Evolutionary conservation across 2,797 vertebrate species (phyloP).

Genomic region (Artibeus lituratus): DNA sequence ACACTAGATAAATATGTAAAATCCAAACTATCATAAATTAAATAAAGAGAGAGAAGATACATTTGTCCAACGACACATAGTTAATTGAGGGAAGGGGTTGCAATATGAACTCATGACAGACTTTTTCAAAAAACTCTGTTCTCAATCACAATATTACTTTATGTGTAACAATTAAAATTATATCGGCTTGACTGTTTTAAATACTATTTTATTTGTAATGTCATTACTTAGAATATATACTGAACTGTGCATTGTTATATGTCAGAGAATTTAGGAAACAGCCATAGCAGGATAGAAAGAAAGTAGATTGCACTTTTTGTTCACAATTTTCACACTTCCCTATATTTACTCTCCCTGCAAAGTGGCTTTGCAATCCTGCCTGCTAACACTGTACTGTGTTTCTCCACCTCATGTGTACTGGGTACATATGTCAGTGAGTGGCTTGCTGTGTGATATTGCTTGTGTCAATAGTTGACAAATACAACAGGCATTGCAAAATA

Average conservation of each 20-base stretch:
- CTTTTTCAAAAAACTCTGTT: not conserved
- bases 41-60: not conserved
- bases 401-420: not conserved
- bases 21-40: not conserved
- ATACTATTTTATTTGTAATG: not conserved
- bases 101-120: not conserved
- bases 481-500: not conserved
- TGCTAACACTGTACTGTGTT: not conserved
- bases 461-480: not conserved
- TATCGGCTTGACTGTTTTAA: not conserved
- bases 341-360: not conserved
- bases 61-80: not conserved
- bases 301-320: not conserved
- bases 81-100: not conserved
- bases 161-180: not conserved
- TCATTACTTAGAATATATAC: not conserved
- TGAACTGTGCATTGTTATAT: not conserved
- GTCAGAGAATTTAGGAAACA: not conserved
- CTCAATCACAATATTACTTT: not conserved
- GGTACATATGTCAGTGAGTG: not conserved
- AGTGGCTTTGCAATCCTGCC: not conserved
- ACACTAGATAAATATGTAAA: not conserved
- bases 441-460: not conserved
- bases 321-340: not conserved
- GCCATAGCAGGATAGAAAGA: not conserved